Evolutionary conservation across 2,113 vertebrate species (phyloP), one percentile per base, ranked within the genome.

Genomic region (Platichthys flesus): DNA sequence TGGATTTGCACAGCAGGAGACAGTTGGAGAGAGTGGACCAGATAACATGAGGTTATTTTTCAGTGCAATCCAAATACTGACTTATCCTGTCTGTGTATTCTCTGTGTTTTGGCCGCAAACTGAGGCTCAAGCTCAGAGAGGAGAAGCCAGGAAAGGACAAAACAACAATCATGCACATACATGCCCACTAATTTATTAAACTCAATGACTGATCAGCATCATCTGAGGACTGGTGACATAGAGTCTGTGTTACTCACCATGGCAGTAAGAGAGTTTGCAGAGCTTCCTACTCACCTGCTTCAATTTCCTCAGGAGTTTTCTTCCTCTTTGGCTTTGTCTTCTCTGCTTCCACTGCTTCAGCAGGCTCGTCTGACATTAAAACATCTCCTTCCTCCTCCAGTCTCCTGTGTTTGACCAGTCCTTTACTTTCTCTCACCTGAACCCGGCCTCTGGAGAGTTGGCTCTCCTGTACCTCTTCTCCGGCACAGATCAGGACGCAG

Each of bases 301-400:
- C 89, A 1, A 93, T 71, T 45, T 93, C 93, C 67, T 95, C 92
- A 10, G 92, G 87, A 37, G 92, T 91, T 81, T 94, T 95, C 88
- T 93, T 95, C 82, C 86, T 90, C 78, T 92, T 93, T 26, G 87
- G 63, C 81, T 94, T 94, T 1, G 69, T 24, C 62, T 74, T 86
- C 24, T 85, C 80, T 4, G 59, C 67, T 20, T 81, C 80, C 37
- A 60, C 66, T 31, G 28, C 83, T 23, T 57, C 67, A 3, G 23
- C 67, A 0, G 92, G 88, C 18, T 90, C 83, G 4, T 94, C 94
- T 63, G 85, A 80, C 75, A 91, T 79, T 56, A 45, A 52, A 6
- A 31, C 76, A 10, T 76, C 84, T 4, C 40, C 40, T 1, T 71
- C 74, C 2, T 62, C 78, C 26, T 14, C 23, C 49, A 45, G 75